These are phyloP conservation scores for Brenthis hecate DNA, from an alignment of 2,888 invertebrate species.

Conservation along the genomic window DNA sequence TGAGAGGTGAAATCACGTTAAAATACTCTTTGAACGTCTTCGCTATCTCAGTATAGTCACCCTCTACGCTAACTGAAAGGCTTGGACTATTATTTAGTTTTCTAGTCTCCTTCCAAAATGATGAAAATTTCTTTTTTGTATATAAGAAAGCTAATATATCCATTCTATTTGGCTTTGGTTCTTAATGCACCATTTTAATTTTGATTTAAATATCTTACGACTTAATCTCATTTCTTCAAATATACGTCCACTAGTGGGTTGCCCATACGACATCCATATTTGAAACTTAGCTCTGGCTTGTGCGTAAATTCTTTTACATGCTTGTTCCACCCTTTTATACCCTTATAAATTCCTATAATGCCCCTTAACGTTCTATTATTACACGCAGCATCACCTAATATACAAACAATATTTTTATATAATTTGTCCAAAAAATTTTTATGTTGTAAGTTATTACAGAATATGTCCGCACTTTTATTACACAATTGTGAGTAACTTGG, in stretches of 20 bases:
- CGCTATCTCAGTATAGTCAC: neutral
- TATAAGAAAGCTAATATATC: neutral
- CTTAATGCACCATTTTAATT: neutral
- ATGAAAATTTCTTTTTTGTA: neutral
- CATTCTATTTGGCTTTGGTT: neutral
- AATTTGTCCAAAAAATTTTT: neutral
- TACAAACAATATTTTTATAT: slow-evolving; percentile 4
- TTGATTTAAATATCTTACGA: neutral
- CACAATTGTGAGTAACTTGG: neutral
- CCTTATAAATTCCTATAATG: neutral
- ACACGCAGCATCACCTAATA: neutral
- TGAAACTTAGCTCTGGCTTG: neutral
- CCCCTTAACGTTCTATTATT: neutral
- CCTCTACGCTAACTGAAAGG: neutral
- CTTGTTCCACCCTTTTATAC: neutral
- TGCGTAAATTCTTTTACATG: neutral
- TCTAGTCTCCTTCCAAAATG: neutral
- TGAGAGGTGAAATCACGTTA: neutral
- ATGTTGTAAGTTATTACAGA: neutral
- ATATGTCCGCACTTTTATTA: neutral
- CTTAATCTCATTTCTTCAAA: neutral
- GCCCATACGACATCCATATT: neutral
- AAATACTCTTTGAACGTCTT: neutral
- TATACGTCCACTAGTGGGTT: neutral
- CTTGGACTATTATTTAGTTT: neutral